Percentiles rank a stretch among this genome's conserved stretches.
phyloP scores from a whole-genome alignment of 2,888 invertebrate species.

The Hemicrepidius hirtus region DNA sequence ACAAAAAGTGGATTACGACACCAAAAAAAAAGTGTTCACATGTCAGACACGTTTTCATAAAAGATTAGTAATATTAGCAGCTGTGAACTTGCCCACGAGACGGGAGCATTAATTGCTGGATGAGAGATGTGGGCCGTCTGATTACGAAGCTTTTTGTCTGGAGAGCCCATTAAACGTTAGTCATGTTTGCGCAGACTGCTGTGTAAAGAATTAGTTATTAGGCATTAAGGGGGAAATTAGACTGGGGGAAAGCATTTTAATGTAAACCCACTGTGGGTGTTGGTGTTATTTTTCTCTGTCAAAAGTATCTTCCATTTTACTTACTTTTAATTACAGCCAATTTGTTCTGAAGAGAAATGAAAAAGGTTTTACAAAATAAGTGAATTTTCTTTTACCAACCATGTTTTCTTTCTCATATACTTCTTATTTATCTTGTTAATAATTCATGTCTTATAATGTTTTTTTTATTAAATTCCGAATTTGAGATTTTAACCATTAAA shows the following conservation, averaged over 20 bases:
- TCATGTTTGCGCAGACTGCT: conserved; percentile 35
- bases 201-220: conserved; percentile 31
- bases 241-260: conserved; percentile 27
- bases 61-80: conserved; percentile 34
- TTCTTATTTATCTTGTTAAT: too few species aligned
- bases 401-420: too few species aligned
- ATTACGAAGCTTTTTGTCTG: conserved; percentile 35
- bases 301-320: not conserved
- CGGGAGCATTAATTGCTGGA: conserved; percentile 31
- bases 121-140: conserved; percentile 35
- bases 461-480: too few species aligned
- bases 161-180: conserved; percentile 35
- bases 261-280: conserved; percentile 11
- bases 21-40: conserved; percentile 18
- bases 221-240: conserved; percentile 22
- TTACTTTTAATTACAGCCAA: not conserved
- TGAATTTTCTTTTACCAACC: too few species aligned
- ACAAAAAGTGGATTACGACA: conserved; percentile 1
- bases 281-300: not conserved
- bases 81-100: conserved; percentile 37
- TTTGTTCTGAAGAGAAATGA: too few species aligned
- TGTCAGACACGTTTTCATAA: conserved; percentile 31
- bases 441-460: too few species aligned
- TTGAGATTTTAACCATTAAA: too few species aligned
- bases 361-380: too few species aligned